Percentiles rank a stretch among this genome's conserved stretches.
Conservation (phyloP, 2,113 vertebrate genomes). For the Alligator mississippiensis region DNA sequence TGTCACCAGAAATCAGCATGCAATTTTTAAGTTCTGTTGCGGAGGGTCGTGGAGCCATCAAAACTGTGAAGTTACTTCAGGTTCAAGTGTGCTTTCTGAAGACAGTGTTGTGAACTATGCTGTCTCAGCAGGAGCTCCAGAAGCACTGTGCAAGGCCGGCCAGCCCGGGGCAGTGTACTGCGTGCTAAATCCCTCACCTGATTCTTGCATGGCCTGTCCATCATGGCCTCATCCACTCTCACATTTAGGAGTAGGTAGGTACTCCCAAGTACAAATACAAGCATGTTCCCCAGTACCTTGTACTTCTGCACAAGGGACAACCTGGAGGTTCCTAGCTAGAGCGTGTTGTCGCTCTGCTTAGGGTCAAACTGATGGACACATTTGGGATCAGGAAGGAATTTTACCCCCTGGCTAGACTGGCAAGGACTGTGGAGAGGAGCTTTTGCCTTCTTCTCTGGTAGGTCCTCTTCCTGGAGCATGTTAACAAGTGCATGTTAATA, state of each 20-base stretch:
- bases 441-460: too few species aligned
- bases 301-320: not conserved
- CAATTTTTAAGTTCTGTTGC: not conserved
- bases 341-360: too few species aligned
- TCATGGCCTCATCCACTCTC: not conserved
- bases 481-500: too few species aligned
- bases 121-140: accelerated
- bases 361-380: too few species aligned
- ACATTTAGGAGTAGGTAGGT: not conserved
- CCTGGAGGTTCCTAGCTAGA: too few species aligned
- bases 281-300: not conserved
- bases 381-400: too few species aligned
- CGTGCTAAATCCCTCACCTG: not conserved
- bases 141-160: not conserved
- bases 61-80: not conserved
- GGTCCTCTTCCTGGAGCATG: too few species aligned
- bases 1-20: not conserved
- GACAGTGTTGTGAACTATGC: accelerated
- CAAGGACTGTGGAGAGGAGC: too few species aligned
- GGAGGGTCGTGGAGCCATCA: not conserved
- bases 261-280: not conserved
- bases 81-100: accelerated
- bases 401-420: too few species aligned
- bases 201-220: not conserved
- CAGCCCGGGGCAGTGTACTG: not conserved